Percentiles rank a stretch among this genome's conserved stretches.
Conservation (phyloP, 2,888 invertebrate genomes). For the Meta bourneti region DNA sequence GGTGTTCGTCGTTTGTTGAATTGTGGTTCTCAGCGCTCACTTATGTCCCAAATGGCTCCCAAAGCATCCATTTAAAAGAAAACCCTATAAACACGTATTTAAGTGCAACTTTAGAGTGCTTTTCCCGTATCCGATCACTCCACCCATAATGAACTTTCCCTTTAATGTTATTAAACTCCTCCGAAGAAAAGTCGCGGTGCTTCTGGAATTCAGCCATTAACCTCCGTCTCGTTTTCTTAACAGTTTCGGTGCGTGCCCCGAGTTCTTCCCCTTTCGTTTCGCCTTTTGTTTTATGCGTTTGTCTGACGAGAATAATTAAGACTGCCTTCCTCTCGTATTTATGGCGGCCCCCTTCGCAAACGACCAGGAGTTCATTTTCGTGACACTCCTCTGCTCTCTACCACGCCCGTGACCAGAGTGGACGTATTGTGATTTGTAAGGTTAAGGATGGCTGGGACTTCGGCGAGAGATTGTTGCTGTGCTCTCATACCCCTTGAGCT, state of each 20-base stretch:
- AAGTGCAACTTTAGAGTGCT: too few species aligned
- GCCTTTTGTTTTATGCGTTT: slow-evolving; percentile 5
- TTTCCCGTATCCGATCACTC: too few species aligned
- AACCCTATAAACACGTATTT: too few species aligned
- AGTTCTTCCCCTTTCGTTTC: slow-evolving; percentile 13
- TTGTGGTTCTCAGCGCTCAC: too few species aligned
- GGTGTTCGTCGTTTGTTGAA: too few species aligned
- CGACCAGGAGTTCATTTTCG: slow-evolving; percentile 31
- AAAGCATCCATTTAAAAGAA: too few species aligned
- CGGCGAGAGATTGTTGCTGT: too few species aligned
- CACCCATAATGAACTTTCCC: slow-evolving; percentile 14
- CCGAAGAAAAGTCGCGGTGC: neutral
- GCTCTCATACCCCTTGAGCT: too few species aligned
- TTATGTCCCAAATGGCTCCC: too few species aligned
- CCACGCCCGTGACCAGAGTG: too few species aligned
- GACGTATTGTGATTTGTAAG: too few species aligned
- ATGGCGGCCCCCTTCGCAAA: neutral
- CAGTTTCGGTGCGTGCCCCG: slow-evolving; percentile 13
- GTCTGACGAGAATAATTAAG: slow-evolving; percentile 47
- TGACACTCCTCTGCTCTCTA: slow-evolving; percentile 11
- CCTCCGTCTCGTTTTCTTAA: slow-evolving; percentile 18
- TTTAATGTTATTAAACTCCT: slow-evolving; percentile 1
- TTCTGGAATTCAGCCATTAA: slow-evolving; percentile 37
- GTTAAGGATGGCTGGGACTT: too few species aligned
- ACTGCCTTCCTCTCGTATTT: slow-evolving; percentile 4